phyloP scores from a whole-genome alignment of 1,140 invertebrate genomes.

The Solen grandis region DNA sequence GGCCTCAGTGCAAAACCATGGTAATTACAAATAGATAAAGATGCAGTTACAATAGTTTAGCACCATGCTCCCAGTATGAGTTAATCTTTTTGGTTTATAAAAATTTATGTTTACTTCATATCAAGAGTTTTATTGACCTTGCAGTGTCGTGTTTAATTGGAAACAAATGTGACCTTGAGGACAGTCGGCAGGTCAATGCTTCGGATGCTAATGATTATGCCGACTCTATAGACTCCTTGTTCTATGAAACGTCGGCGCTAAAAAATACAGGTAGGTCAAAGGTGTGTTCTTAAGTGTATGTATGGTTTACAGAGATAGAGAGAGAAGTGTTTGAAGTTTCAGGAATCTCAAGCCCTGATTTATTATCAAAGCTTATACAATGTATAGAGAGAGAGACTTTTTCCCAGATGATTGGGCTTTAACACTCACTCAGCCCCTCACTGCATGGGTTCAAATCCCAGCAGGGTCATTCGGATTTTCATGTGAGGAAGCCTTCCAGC shows the following conservation, averaged over 20 bases:
- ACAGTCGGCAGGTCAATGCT: constrained; percentile 71
- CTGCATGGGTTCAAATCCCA: too few relatives aligned
- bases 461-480: too few relatives aligned
- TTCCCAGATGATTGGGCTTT: too few relatives aligned
- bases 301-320: neutral
- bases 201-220: constrained; percentile 90
- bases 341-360: too few relatives aligned
- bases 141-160: constrained; percentile 79
- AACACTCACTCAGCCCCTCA: too few relatives aligned
- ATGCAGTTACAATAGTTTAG: too few relatives aligned
- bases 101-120: too few relatives aligned
- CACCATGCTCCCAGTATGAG: too few relatives aligned
- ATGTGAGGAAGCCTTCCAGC: too few relatives aligned
- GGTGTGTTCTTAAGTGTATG: neutral
- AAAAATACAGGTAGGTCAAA: constrained; percentile 85
- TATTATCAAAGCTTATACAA: too few relatives aligned
- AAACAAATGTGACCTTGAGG: constrained; percentile 80
- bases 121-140: constrained; percentile 19
- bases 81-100: too few relatives aligned
- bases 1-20: neutral
- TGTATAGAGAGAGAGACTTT: too few relatives aligned
- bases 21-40: neutral
- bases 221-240: constrained; percentile 89
- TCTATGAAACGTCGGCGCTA: constrained; percentile 91
- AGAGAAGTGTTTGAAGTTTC: neutral